Percentiles rank a stretch among this genome's conserved stretches.
Evolutionary conservation across 2,797 vertebrate genomes (phyloP).

Genomic region (Gorsachius magnificus): DNA sequence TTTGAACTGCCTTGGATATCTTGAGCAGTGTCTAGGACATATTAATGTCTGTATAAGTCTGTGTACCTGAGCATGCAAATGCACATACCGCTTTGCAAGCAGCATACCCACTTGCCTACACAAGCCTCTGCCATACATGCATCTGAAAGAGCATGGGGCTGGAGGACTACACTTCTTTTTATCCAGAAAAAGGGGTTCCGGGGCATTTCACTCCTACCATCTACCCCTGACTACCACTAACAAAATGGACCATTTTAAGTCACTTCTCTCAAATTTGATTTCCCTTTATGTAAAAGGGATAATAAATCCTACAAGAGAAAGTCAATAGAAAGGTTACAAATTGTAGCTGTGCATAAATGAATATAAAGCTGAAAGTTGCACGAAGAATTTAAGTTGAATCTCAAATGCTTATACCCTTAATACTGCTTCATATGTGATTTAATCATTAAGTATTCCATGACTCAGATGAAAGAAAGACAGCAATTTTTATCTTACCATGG

Average conservation of each 20-base stretch:
- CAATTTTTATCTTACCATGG: background rate
- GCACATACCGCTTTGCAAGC: accelerated
- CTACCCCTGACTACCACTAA: background rate
- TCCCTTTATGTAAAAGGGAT: background rate
- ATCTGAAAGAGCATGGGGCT: background rate
- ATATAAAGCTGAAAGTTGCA: background rate
- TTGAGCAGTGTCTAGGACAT: background rate
- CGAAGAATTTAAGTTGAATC: background rate
- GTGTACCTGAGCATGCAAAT: background rate
- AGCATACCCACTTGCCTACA: background rate
- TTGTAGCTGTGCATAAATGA: background rate
- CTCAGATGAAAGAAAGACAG: background rate
- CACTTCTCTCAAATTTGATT: background rate
- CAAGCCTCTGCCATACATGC: background rate
- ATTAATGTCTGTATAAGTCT: background rate
- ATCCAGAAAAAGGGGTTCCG: background rate
- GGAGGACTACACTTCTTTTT: background rate
- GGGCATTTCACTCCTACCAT: background rate
- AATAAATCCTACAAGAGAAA: background rate
- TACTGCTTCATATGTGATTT: background rate
- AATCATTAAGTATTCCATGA: background rate
- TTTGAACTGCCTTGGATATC: background rate
- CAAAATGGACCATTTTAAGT: background rate
- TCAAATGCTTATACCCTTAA: background rate
- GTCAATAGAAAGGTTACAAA: background rate